A percentile compares a stretch with the other conserved stretches of the same genome.
These are phyloP conservation scores for Zapus hudsonius DNA, from an alignment of 2,113 vertebrate genomes.

Conservation along the genomic window DNA sequence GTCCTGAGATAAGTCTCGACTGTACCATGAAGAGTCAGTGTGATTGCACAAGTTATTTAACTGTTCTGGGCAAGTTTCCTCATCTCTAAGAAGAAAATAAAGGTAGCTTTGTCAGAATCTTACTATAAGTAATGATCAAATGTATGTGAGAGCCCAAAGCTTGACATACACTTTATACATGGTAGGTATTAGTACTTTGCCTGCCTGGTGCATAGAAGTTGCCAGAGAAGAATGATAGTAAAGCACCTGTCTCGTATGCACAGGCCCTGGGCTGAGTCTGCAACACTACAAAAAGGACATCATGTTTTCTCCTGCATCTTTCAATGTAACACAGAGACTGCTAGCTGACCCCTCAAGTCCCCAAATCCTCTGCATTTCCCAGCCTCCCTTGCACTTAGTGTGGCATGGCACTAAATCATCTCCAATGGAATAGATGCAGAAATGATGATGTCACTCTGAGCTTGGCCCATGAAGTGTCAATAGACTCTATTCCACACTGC, in stretches of 20 bases:
- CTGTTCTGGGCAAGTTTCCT: neutral
- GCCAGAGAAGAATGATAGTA: neutral
- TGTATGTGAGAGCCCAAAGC: neutral
- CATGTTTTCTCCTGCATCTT: neutral
- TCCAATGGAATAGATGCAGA: neutral
- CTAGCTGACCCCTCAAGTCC: neutral
- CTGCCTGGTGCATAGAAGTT: neutral
- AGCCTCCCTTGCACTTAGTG: constrained; percentile 52
- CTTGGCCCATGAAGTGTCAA: neutral
- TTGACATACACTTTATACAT: neutral
- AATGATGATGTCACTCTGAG: neutral
- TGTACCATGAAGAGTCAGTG: neutral
- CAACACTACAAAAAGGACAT: neutral
- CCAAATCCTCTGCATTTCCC: neutral
- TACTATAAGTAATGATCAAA: neutral
- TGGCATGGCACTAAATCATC: neutral
- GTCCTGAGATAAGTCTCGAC: neutral
- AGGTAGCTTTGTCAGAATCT: neutral
- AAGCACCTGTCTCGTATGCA: neutral
- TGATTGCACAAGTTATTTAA: neutral
- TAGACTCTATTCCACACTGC: neutral
- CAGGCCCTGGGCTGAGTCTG: neutral
- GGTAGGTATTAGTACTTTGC: neutral
- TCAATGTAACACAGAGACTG: neutral
- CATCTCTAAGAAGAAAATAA: neutral